Conservation (phyloP, 2,113 vertebrate species). For the Pelodiscus sinensis region DNA sequence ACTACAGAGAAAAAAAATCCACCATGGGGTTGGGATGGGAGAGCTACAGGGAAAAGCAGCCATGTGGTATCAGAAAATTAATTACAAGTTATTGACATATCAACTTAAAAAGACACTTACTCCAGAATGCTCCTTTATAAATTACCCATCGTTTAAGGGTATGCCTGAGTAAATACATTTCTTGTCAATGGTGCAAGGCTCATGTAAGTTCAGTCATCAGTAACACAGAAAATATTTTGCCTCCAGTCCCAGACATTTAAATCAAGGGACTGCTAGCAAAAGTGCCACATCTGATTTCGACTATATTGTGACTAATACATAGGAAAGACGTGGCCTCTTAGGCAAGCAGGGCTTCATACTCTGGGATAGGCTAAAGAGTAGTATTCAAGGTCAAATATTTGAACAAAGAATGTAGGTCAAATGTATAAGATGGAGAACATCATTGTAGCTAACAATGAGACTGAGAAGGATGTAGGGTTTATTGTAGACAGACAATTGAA, state of each 20-base stretch:
- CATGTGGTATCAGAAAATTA: not conserved
- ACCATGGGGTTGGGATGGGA: too few relatives aligned
- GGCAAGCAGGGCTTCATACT: not conserved
- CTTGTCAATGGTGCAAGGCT: too few relatives aligned
- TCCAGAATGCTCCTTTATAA: not conserved
- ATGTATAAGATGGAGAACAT: not conserved
- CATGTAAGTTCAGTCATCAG: not conserved
- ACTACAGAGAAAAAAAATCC: not conserved
- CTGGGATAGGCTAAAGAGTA: too few relatives aligned
- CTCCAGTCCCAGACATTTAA: not conserved
- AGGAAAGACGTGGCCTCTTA: not conserved
- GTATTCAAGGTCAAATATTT: not conserved
- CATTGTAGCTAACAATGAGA: not conserved
- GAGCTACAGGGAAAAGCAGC: too few relatives aligned
- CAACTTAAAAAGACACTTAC: not conserved
- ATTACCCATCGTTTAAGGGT: not conserved
- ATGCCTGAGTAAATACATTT: not conserved
- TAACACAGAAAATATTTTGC: not conserved
- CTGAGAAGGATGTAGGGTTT: not conserved
- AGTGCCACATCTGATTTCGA: not conserved
- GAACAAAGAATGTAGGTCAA: not conserved
- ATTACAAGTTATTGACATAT: not conserved
- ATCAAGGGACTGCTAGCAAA: not conserved
- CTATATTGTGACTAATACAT: not conserved
- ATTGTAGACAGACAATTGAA: not conserved